Conservation (phyloP, 2,113 vertebrate genomes). For the Sturnus vulgaris region DNA sequence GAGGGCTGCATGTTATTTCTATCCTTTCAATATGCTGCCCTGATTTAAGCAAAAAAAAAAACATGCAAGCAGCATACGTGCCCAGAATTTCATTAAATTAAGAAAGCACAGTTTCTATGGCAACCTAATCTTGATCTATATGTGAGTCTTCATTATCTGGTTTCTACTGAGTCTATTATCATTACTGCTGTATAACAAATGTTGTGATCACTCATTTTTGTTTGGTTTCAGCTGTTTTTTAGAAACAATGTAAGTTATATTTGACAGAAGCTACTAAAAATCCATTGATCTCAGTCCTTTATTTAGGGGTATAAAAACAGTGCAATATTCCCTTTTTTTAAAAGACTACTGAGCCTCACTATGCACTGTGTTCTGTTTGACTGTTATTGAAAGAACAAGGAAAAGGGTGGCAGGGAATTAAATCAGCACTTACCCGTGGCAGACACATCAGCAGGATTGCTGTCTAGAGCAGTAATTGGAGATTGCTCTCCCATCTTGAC, state of each 20-base stretch:
- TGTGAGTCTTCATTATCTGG: conserved; percentile 46
- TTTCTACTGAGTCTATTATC: conserved; percentile 41
- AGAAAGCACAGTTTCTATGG: conserved; percentile 58
- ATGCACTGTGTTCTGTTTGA: background rate
- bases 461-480: conserved; percentile 48
- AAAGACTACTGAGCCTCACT: conserved; percentile 12
- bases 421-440: conserved; percentile 70
- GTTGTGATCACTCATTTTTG: conserved; percentile 11
- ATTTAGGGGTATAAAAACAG: conserved; percentile 4
- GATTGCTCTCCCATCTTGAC: conserved; percentile 65
- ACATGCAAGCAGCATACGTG: background rate
- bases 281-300: conserved; percentile 24
- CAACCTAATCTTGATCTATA: conserved; percentile 61
- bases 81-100: background rate
- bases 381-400: background rate
- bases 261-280: conserved; percentile 42
- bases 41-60: background rate
- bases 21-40: background rate
- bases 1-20: background rate
- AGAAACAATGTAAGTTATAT: background rate
- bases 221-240: conserved; percentile 53
- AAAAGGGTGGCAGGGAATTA: conserved; percentile 22
- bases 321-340: background rate
- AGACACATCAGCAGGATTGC: conserved; percentile 47
- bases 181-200: conserved; percentile 29